Base-by-base conservation (phyloP, 2,113 vertebrate species). In the Lepisosteus oculatus region DNA sequence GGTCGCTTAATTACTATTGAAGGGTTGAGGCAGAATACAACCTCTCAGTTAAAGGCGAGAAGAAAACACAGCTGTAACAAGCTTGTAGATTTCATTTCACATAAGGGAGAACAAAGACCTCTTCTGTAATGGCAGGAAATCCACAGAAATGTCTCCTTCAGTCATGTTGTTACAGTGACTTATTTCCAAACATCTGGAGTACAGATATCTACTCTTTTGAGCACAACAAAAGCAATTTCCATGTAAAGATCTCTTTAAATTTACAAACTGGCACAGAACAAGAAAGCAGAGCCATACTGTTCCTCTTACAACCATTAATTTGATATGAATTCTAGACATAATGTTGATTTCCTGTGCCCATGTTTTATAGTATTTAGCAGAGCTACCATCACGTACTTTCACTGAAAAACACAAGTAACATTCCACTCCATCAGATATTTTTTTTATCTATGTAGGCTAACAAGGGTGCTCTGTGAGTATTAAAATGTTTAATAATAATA, bases 81-180 rank as follows among this genome's bases (percentile, higher is more conserved):
- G 82, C 87, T 84, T 85, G 80, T 84, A 79, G 76, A 89, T 88
- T 88, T 86, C 79, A 79, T 89, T 88, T 88, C 85, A 88, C 79
- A 78, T 79, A 72, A 87, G 77, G 78, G 79, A 90, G 93, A 86
- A 89, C 82, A 87, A 88, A 92, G 88, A 79, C 80, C 83, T 91
- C 83, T 83, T 81, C 85, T 85, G 91, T 92, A 89, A 90, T 90
- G 89, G 92, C 92, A 95, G 92, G 88, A 94, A 94, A 89, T 78
- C 81, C 83, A 80, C 80, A 87, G 87, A 88, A 91, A 86, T 84
- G 83, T 90, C 90, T 87, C 88, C 80, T 89, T 90, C 91, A 90
- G 86, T 87, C 87, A 92, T 88, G 86, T 78, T 69, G 65, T 86
- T 88, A 88, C 86, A 87, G 83, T 92, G 90, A 90, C 92, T 93